Base-by-base conservation (phyloP, 2,888 invertebrate species). In the Megalurothrips usitatus region DNA sequence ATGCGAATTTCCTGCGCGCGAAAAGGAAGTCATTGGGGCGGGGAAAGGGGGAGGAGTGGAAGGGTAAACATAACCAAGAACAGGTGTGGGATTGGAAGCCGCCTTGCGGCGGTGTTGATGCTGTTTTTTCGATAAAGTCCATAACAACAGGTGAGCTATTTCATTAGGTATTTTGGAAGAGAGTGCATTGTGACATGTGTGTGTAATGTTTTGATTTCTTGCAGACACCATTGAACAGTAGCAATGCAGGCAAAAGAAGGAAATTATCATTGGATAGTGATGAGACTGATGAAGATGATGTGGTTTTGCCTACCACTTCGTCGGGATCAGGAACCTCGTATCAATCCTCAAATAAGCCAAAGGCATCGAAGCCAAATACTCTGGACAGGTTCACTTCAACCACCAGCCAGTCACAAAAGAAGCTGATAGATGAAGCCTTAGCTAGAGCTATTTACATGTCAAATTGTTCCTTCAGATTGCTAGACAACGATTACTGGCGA, bases 271-370 rank as follows among this genome's bases (percentile, higher is more conserved):
- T 12, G 9, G 12, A 11, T 49, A 11, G 49, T 49, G 17, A 17
- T 1, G 63, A 63, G 1, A 63, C n/a, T 63, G 63, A 63, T 1
- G 14, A 14, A n/a, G 63, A 63, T n/a, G 63, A 63, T 14, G 63
- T n/a, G 19, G 19, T 10, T n/a, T 9, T 1, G 1, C 14, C 52
- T 52, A 17, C 9, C 1, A 52, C 52, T 52, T 8, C 63, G 8
- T 9, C 17, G n/a, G n/a, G 1, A 1, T n/a, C n/a, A 10, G 1
- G n/a, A n/a, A n/a, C 17, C 1, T 2, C 19, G 1, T n/a, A 17
- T 19, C 19, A 9, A 1, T 19, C 14, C n/a, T n/a, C 9, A 1
- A 3, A n/a, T n/a, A 52, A 52, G 52, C 17, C 17, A 17, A 52
- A 52, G 1, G 17, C 14, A 17, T 14, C 14, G 49, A 14, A 14